These are phyloP conservation scores for Brenthis daphne DNA, from an alignment of 2,888 invertebrate species.

Conservation along the genomic window DNA sequence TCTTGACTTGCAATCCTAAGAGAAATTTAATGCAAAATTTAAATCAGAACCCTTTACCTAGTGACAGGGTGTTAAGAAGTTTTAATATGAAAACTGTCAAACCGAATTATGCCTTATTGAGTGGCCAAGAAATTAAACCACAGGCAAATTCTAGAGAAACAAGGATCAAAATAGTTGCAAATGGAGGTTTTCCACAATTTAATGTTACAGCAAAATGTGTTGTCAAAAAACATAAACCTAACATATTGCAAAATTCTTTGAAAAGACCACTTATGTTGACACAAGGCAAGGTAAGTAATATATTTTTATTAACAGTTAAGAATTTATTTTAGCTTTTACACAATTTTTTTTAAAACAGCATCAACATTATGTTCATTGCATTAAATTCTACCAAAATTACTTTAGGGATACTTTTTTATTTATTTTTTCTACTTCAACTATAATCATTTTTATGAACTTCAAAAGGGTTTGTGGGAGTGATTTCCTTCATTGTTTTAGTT, in stretches of 20 bases:
- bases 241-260: slow-evolving; percentile 36
- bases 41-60: slow-evolving; percentile 32
- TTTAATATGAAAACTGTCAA: slow-evolving; percentile 46
- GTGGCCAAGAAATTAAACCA: slow-evolving; percentile 35
- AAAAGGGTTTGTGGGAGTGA: too few relatives aligned
- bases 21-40: slow-evolving; percentile 36
- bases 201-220: slow-evolving; percentile 41
- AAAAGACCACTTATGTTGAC: slow-evolving; percentile 22
- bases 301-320: neutral
- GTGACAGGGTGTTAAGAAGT: slow-evolving; percentile 62
- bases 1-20: slow-evolving; percentile 42
- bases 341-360: too few relatives aligned
- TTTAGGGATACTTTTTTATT: too few relatives aligned
- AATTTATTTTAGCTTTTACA: neutral
- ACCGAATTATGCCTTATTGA: slow-evolving; percentile 44
- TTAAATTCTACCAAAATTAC: too few relatives aligned
- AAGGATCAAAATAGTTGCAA: slow-evolving; percentile 38
- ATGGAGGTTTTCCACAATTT: slow-evolving; percentile 33
- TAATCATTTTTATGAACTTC: too few relatives aligned
- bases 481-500: too few relatives aligned
- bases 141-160: slow-evolving; percentile 35
- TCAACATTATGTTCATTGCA: too few relatives aligned
- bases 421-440: too few relatives aligned
- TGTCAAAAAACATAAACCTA: slow-evolving; percentile 39
- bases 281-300: slow-evolving; percentile 26